Base-by-base conservation (phyloP, 2,888 invertebrate species). In the Perdita meconis region DNA sequence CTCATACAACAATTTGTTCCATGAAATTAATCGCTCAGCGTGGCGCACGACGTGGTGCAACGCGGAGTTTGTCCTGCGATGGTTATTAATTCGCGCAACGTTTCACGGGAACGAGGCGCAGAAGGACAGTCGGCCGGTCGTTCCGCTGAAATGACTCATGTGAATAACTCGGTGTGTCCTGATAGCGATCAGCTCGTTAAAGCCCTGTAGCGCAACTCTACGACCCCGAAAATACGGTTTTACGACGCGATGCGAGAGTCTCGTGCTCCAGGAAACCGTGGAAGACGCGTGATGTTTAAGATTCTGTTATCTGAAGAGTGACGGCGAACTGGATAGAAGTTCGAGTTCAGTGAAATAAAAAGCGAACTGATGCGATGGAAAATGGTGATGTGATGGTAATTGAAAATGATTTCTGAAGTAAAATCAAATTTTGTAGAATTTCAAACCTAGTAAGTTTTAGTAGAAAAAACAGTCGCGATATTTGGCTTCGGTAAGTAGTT, bases 141-240 rank as follows among this genome's bases (percentile, higher is more conserved):
- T 76, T 74, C 40, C 60, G 69, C 75, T 81, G 80, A 86, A 89
- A 88, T 91, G 90, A 90, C 85, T 90, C 90, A 90, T 82, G 88
- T 72, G 87, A 84, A 85, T 82, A 84, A 85, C 83, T 85, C 74
- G 40, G 82, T 73, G 80, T 72, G 80, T 53, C 75, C 51, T 75
- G 92, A 92, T 92, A 91, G 84, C 71, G 85, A 92, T 92, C 92
- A 91, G 91, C 91, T 92, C 90, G 91, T 92, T 92, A 92, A 88
- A 88, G 85, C 86, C 81, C 84, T 80, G 69, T 65, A 60, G 79
- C 50, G 34, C 70, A 47, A 53, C 67, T 70, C 56, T 6, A 42
- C 71, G 66, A 80, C 53, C n/a, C 87, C 85, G 81, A 87, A 74
- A 88, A 86, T 86, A 84, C 74, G 73, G 72, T 73, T 73, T 63